Percentiles rank a stretch among this genome's conserved stretches.
phyloP scores from a whole-genome alignment of 2,888 invertebrate genomes.

The Margaritifera margaritifera region DNA sequence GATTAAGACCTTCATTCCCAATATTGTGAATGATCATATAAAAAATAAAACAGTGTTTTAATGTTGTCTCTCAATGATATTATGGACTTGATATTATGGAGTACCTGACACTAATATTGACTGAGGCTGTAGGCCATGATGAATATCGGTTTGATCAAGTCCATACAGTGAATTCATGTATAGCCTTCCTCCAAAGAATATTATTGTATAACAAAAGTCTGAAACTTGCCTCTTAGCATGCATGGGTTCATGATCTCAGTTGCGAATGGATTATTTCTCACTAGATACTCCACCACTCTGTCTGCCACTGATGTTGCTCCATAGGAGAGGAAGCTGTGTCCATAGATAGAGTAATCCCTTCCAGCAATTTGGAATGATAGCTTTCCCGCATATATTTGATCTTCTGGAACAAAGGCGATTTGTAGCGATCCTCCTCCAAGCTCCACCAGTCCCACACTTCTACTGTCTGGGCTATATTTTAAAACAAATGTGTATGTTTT shows the following conservation, averaged over 20 bases:
- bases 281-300: constrained; percentile 45
- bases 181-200: neutral
- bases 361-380: constrained; percentile 62
- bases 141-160: too few species aligned
- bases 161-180: too few species aligned
- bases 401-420: constrained; percentile 72
- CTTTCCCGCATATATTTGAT: constrained; percentile 64
- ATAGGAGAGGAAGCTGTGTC: constrained; percentile 67
- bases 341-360: constrained; percentile 60
- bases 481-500: too few species aligned
- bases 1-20: too few species aligned
- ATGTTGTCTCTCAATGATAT: too few species aligned
- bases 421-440: constrained; percentile 76
- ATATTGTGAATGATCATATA: too few species aligned
- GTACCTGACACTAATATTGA: too few species aligned
- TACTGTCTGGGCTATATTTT: neutral
- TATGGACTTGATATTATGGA: too few species aligned
- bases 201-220: neutral
- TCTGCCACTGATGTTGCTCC: constrained; percentile 55
- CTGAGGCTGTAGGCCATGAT: too few species aligned
- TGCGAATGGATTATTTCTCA: constrained; percentile 30
- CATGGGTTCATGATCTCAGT: constrained; percentile 52
- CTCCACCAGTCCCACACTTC: constrained; percentile 75
- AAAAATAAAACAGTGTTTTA: too few species aligned
- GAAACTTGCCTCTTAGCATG: constrained; percentile 50